phyloP scores from a whole-genome alignment of 53 echinoderm and acorn worm species.

The Echinarachnius parma region DNA sequence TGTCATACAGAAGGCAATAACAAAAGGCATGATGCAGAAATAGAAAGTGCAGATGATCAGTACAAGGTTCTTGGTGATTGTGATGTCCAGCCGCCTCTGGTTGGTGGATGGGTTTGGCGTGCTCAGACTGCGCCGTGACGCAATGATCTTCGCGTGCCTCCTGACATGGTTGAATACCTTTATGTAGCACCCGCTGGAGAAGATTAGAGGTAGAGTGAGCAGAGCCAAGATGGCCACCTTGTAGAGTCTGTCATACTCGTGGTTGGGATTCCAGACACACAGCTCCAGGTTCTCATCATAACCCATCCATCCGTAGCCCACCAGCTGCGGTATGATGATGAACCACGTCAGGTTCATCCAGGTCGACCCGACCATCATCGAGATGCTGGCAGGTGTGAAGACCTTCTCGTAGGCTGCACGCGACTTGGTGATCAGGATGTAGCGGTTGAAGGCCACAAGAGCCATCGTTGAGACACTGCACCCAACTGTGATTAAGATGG shows the following conservation, averaged over 20 bases:
- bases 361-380: conserved; percentile 17
- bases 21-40: conserved; percentile 37
- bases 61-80: conserved; percentile 40
- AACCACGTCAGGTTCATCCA: conserved; percentile 33
- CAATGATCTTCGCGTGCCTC: conserved; percentile 12
- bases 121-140: conserved; percentile 30
- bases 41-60: conserved; percentile 35
- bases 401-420: conserved; percentile 37
- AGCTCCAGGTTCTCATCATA: conserved; percentile 24
- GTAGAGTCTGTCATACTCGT: conserved; percentile 7
- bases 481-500: conserved; percentile 32
- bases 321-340: conserved; percentile 23
- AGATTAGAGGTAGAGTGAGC: conserved; percentile 2
- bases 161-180: conserved; percentile 14
- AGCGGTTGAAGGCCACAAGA: conserved; percentile 74
- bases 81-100: conserved; percentile 28
- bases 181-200: conserved; percentile 18
- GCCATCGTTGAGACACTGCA: conserved; percentile 74
- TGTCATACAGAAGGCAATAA: conserved; percentile 21
- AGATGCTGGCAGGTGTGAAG: conserved; percentile 20
- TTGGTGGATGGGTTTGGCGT: background rate
- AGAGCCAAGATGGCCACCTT: conserved; percentile 22
- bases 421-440: conserved; percentile 61
- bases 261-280: conserved; percentile 39
- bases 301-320: conserved; percentile 22